Conservation (phyloP, 2,888 invertebrate species). For the Calameuta pallipes region DNA sequence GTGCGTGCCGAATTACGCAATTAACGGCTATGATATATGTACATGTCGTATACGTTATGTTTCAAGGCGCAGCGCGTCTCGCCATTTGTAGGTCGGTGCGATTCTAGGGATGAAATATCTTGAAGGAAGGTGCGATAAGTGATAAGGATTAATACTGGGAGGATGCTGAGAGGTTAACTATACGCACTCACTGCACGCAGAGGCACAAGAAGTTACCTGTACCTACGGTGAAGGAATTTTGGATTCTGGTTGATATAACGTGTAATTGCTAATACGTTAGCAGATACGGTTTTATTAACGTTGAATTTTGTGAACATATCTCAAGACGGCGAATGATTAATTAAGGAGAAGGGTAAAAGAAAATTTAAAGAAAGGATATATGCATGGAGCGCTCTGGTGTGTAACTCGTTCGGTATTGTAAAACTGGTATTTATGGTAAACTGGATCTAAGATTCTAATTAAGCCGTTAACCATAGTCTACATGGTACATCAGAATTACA, state of each 20-base stretch:
- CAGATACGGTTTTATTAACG: neutral
- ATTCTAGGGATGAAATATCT: neutral
- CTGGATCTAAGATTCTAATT: neutral
- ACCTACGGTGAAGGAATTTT: neutral
- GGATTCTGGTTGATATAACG: neutral
- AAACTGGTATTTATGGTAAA: neutral
- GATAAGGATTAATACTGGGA: neutral
- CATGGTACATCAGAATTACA: neutral
- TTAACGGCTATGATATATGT: neutral
- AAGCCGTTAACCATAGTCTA: neutral
- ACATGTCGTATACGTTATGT: neutral
- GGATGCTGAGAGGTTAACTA: neutral
- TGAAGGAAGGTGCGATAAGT: neutral
- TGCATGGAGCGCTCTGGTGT: neutral
- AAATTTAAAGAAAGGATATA: neutral
- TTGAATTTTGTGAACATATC: neutral
- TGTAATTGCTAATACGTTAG: neutral
- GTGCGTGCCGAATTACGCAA: constrained; percentile 4
- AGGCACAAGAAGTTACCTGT: neutral
- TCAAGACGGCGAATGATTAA: neutral
- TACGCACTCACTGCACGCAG: neutral
- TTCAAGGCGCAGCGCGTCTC: neutral
- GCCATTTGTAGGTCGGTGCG: neutral
- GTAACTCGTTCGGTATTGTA: neutral
- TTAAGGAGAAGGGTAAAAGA: neutral